Conservation (phyloP, 2,797 vertebrate genomes). For the Enteromius mattozi region DNA sequence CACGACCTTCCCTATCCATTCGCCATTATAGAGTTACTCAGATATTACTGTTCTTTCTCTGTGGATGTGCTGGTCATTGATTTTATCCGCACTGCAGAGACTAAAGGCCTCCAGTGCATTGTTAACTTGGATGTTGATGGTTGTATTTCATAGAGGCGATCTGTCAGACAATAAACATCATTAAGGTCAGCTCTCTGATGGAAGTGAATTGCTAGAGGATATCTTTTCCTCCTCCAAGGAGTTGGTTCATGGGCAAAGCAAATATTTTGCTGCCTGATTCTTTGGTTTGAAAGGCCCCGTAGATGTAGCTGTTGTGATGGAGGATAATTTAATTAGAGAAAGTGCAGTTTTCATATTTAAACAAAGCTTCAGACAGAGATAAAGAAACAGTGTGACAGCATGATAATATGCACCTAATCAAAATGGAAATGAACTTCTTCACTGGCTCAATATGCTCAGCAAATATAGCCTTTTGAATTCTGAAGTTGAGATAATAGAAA, state of each 20-base stretch:
- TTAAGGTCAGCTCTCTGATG: slow-evolving; percentile 49
- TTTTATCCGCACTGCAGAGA: slow-evolving; percentile 36
- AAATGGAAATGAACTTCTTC: slow-evolving; percentile 57
- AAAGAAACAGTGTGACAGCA: slow-evolving; percentile 48
- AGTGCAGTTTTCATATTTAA: slow-evolving; percentile 50
- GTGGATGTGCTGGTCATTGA: slow-evolving; percentile 37
- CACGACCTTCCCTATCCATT: neutral
- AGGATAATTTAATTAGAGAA: slow-evolving; percentile 54
- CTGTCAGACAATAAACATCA: slow-evolving; percentile 52
- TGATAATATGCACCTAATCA: slow-evolving; percentile 56
- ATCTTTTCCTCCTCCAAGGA: slow-evolving; percentile 15
- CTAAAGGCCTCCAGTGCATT: slow-evolving; percentile 46
- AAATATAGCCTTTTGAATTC: slow-evolving; percentile 46
- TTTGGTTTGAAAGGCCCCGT: slow-evolving; percentile 22
- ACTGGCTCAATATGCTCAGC: slow-evolving; percentile 29
- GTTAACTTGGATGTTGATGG: slow-evolving; percentile 46
- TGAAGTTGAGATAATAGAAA: slow-evolving; percentile 44
- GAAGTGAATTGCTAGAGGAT: slow-evolving; percentile 24
- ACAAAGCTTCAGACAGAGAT: slow-evolving; percentile 53
- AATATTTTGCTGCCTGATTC: slow-evolving; percentile 30
- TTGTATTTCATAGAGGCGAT: slow-evolving; percentile 43
- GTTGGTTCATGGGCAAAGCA: slow-evolving; percentile 8
- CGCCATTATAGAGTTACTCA: neutral
- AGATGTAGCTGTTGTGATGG: slow-evolving; percentile 44
- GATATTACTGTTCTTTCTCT: slow-evolving; percentile 33